Evolutionary conservation across 2,113 vertebrate genomes (phyloP).

Genomic region (Corythoichthys haematopterus): DNA sequence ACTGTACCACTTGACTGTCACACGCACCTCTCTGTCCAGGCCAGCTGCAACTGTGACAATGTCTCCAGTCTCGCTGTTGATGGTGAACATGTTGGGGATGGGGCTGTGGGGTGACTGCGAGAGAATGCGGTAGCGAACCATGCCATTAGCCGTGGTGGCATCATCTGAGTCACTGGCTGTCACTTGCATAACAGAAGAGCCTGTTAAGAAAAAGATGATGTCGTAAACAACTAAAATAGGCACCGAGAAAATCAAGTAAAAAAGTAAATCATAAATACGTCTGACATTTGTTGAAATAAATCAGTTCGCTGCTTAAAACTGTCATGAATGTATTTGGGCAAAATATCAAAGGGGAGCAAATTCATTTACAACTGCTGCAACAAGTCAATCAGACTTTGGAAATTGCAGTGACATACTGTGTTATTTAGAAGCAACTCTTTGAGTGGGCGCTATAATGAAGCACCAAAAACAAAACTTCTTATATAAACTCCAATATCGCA

Average conservation of each 20-base stretch:
- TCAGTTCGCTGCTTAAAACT: conserved; percentile 6
- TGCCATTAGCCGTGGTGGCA: conserved; percentile 87
- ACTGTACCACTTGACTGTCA: not conserved
- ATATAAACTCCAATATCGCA: conserved; percentile 38
- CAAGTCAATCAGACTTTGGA: conserved; percentile 42
- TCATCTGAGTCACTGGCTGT: conserved; percentile 91
- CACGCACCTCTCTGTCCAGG: conserved; percentile 88
- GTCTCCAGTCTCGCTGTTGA: conserved; percentile 94
- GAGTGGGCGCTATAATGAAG: conserved; percentile 8
- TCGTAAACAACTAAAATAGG: not conserved
- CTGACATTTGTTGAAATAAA: conserved; percentile 3
- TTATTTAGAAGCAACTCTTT: conserved; percentile 26
- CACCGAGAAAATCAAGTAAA: not conserved
- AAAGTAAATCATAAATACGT: conserved; percentile 10
- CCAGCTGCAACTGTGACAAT: conserved; percentile 92
- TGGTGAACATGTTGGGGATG: conserved; percentile 96
- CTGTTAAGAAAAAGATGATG: conserved; percentile 59
- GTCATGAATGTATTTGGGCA: conserved; percentile 21
- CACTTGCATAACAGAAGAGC: conserved; percentile 94
- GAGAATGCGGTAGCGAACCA: conserved; percentile 92
- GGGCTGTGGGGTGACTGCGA: conserved; percentile 92
- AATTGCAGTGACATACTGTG: conserved; percentile 38
- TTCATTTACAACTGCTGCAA: conserved; percentile 12
- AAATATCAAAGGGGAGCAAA: conserved; percentile 25
- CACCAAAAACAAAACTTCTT: conserved; percentile 26